A percentile compares a stretch with the other conserved stretches of the same genome.
Evolutionary conservation across 1,140 invertebrate species (phyloP).

Genomic region (Nomia melanderi): DNA sequence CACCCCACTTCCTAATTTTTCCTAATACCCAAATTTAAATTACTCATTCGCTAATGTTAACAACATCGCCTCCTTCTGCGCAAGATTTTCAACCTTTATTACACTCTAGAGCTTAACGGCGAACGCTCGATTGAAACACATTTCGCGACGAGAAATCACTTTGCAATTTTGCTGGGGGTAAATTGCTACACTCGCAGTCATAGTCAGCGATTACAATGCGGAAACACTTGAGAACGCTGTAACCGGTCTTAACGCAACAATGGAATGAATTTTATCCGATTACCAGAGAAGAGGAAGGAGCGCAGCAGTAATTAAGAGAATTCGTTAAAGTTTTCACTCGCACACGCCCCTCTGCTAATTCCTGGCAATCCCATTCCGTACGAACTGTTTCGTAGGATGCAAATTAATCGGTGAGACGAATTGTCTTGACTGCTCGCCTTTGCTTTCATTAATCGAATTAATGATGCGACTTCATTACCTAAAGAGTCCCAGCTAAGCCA

Average conservation of each 20-base stretch:
- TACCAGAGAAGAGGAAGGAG: neutral
- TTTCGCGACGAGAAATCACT: neutral
- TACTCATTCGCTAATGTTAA: too few relatives aligned
- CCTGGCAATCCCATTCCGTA: neutral
- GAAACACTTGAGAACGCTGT: neutral
- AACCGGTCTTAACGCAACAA: neutral
- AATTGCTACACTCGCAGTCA: neutral
- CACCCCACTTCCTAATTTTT: too few relatives aligned
- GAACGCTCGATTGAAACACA: neutral
- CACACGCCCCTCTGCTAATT: neutral
- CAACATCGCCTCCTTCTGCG: too few relatives aligned
- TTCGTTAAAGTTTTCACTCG: conserved; percentile 19
- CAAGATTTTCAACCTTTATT: too few relatives aligned
- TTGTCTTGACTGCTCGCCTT: too few relatives aligned
- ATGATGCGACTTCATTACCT: too few relatives aligned
- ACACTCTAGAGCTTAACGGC: too few relatives aligned
- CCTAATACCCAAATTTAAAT: too few relatives aligned
- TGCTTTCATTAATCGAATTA: too few relatives aligned
- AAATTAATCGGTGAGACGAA: neutral
- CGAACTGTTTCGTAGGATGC: neutral
- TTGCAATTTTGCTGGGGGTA: neutral
- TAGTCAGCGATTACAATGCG: neutral
- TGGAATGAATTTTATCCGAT: conserved; percentile 14
- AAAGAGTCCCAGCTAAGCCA: too few relatives aligned
- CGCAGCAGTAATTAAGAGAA: neutral